Conservation (phyloP, 1,140 invertebrate species). For the Reticulitermes speratus region DNA sequence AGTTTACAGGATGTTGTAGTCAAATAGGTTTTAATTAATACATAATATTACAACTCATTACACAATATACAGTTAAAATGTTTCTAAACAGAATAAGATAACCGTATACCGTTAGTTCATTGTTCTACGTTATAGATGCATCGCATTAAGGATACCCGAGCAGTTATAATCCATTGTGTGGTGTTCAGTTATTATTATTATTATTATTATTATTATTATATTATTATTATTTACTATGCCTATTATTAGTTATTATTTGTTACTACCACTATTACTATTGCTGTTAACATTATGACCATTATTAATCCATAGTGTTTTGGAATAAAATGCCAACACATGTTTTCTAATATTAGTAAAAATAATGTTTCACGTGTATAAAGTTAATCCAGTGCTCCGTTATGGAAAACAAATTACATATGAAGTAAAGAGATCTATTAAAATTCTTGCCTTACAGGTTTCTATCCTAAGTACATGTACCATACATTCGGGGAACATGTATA, state of each 20-base stretch:
- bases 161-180: slow-evolving; percentile 28
- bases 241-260: slow-evolving; percentile 7
- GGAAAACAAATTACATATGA: background rate
- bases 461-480: background rate
- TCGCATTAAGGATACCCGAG: slow-evolving; percentile 21
- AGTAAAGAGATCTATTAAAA: background rate
- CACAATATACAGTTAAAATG: slow-evolving; percentile 26
- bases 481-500: background rate
- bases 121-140: slow-evolving; percentile 25
- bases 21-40: slow-evolving; percentile 33
- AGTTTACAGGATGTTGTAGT: slow-evolving; percentile 34
- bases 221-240: background rate
- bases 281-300: background rate
- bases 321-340: slow-evolving; percentile 5
- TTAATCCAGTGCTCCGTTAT: background rate
- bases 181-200: slow-evolving; percentile 28
- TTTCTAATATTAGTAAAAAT: background rate
- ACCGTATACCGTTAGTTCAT: slow-evolving; percentile 27
- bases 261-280: background rate
- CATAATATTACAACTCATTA: slow-evolving; percentile 24
- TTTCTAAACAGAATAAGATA: slow-evolving; percentile 26
- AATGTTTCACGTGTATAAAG: background rate
- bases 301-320: slow-evolving; percentile 21
- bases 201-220: slow-evolving; percentile 19
- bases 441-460: background rate